These are phyloP conservation scores for Butorides virescens DNA, from an alignment of 2,113 vertebrate genomes.

Conservation along the genomic window DNA sequence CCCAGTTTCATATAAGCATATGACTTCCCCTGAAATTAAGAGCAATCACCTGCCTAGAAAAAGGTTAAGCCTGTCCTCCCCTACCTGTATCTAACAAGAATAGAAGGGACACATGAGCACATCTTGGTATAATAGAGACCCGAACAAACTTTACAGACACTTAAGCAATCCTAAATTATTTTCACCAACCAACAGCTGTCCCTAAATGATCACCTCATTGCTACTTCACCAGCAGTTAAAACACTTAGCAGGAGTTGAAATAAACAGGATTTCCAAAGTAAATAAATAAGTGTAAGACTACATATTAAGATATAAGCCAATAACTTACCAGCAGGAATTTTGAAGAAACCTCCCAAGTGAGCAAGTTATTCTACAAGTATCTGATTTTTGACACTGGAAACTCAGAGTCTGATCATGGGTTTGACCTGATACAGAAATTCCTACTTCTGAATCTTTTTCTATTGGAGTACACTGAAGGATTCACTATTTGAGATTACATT, in stretches of 20 bases:
- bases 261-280: neutral
- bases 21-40: neutral
- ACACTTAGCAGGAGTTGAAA: neutral
- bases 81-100: neutral
- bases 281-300: neutral
- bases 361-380: neutral
- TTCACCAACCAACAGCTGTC: neutral
- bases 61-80: neutral
- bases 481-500: neutral
- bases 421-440: neutral
- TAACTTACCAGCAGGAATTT: neutral
- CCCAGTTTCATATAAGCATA: neutral
- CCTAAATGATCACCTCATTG: neutral
- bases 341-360: neutral
- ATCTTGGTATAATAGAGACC: neutral
- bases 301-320: neutral
- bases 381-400: neutral
- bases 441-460: neutral
- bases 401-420: neutral
- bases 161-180: neutral
- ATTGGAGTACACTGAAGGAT: neutral
- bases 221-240: neutral
- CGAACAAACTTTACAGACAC: neutral
- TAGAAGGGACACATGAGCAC: neutral
- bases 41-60: neutral